Percentiles rank a stretch among this genome's conserved stretches.
Evolutionary conservation across 2,797 vertebrate genomes (phyloP).

Genomic region (Thamnophis elegans): DNA sequence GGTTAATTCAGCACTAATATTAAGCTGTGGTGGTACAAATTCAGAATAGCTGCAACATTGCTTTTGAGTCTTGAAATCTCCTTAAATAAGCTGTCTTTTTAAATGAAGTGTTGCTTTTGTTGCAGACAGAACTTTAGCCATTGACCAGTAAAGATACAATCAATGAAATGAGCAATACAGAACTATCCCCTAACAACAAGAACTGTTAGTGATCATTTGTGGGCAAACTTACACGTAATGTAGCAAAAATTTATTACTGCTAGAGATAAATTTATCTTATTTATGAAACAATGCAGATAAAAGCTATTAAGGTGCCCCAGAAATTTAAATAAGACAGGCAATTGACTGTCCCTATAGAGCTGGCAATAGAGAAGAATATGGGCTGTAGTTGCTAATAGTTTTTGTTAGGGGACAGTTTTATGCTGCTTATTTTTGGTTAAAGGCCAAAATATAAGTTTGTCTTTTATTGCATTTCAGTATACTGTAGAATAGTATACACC

Average conservation of each 20-base stretch:
- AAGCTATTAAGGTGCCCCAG: background rate
- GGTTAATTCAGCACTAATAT: background rate
- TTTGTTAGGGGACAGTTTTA: background rate
- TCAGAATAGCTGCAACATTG: background rate
- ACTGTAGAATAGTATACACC: too few species aligned
- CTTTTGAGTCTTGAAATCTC: background rate
- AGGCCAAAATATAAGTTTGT: background rate
- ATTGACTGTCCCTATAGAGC: background rate
- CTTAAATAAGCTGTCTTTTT: background rate
- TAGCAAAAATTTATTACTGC: background rate
- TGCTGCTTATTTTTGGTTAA: background rate
- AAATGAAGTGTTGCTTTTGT: background rate
- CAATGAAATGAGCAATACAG: background rate
- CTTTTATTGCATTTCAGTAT: background rate
- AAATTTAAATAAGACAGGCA: background rate
- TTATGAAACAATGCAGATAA: background rate
- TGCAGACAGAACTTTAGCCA: background rate
- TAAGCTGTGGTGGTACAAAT: background rate
- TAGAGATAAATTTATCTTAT: background rate
- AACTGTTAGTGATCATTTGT: background rate
- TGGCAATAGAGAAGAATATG: background rate
- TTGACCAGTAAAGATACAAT: background rate
- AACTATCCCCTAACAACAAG: background rate
- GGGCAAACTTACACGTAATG: background rate
- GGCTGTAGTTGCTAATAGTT: background rate